Base-by-base conservation (phyloP, 2,797 vertebrate genomes). In the Melopsittacus undulatus region DNA sequence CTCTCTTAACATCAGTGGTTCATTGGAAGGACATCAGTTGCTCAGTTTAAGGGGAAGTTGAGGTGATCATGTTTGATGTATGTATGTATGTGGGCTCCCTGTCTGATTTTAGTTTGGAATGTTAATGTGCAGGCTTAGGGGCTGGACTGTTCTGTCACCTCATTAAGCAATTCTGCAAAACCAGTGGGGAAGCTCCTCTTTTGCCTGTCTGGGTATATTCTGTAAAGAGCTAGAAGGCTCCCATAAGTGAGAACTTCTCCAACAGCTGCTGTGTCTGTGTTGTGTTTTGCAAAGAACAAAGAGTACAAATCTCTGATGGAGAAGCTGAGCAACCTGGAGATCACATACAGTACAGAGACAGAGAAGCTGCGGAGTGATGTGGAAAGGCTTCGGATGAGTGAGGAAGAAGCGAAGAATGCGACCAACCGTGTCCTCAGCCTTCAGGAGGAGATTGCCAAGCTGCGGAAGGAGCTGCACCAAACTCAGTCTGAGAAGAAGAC, bases 401-500 rank as follows among this genome's bases (percentile, higher is more conserved):
- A 99, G 81, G 99, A 99, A 87, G 99, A 99, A 26, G 99, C 99
- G 45, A 99, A 96, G 96, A 98, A 97, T 30, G 99, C 99, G 32
- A 97, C 97, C 83, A 98, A 97, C 94, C 98, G 98, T 32, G 97
- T 99, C 36, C 76, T 98, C 10, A 98, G 97, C 52, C 98, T 99
- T 24, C 98, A 98, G 97, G 99, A 99, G 92, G 99, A 99, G 97
- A 98, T 99, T 67, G 98, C 98, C 97, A 98, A 94, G 90, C 98
- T 99, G 69, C 98, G 91, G 74, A 99, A 98, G 96, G 99, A 99
- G 94, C 98, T 99, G 95, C 97, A 97, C 38, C 96, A 97, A 83
- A 99, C 99, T 1, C 99, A 97, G 95, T 97, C 98, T 17, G 99
- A 99, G 97, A 99, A 99, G 97, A 99, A 98, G 96, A 98, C 96